phyloP scores from a whole-genome alignment of 2,888 invertebrate species.

The Drosophila prolongata region DNA sequence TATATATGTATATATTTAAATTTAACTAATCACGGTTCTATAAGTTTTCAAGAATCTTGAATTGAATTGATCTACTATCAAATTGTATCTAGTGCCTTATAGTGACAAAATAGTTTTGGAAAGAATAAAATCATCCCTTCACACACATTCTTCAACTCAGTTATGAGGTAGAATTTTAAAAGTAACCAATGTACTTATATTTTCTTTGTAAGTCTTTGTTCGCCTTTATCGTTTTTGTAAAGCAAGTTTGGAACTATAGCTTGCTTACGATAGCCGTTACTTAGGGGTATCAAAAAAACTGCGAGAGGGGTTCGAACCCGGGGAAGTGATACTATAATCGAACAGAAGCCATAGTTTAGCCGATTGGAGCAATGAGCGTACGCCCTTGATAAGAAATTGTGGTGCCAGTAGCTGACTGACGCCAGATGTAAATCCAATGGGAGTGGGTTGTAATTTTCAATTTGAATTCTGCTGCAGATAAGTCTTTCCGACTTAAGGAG shows the following conservation, averaged over 20 bases:
- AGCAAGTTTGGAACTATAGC: background rate
- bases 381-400: conserved; percentile 27
- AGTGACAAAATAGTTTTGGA: too few relatives aligned
- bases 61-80: too few relatives aligned
- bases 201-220: too few relatives aligned
- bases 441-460: conserved; percentile 4
- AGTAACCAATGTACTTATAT: too few relatives aligned
- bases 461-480: background rate
- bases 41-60: too few relatives aligned
- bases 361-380: conserved; percentile 14
- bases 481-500: too few relatives aligned
- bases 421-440: conserved; percentile 12
- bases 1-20: too few relatives aligned
- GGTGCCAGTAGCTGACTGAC: conserved; percentile 35
- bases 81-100: too few relatives aligned
- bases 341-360: conserved; percentile 10
- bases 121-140: too few relatives aligned
- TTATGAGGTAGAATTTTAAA: too few relatives aligned
- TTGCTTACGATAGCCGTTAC: background rate
- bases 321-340: background rate
- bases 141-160: too few relatives aligned
- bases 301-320: background rate
- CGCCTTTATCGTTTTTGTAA: background rate
- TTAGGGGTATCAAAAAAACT: conserved; percentile 6
- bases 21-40: too few relatives aligned